Evolutionary conservation across 2,888 invertebrate genomes (phyloP).

Genomic region (Leptinotarsa peninsularis): DNA sequence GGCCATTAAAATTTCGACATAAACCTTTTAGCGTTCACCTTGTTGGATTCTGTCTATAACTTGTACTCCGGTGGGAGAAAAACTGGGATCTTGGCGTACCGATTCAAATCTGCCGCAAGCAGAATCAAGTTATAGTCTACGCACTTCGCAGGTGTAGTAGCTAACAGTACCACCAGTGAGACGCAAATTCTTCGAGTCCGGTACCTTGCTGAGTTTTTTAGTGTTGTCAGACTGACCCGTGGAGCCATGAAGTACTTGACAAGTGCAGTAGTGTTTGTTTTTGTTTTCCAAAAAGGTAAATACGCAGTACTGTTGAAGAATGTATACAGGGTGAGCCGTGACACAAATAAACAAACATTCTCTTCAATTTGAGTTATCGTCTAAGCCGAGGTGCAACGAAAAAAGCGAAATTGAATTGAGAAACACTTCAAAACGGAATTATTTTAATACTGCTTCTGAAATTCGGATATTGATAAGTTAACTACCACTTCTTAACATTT

Average conservation of each 20-base stretch:
- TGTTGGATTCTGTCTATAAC: constrained; percentile 11
- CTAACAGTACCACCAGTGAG: background rate
- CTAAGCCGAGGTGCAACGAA: too few relatives aligned
- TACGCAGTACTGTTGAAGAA: background rate
- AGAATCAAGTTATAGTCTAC: constrained; percentile 7
- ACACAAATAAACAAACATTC: too few relatives aligned
- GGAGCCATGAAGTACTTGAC: constrained; percentile 11
- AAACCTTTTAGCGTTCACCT: constrained; percentile 26
- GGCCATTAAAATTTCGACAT: constrained; percentile 18
- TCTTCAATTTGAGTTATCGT: too few relatives aligned
- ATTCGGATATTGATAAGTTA: too few relatives aligned
- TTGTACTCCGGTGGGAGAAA: constrained; percentile 22
- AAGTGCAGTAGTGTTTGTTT: constrained; percentile 13
- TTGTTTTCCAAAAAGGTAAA: constrained; percentile 21
- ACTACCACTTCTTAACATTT: too few relatives aligned
- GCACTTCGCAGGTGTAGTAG: background rate
- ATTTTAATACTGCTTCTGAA: too few relatives aligned
- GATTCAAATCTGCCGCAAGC: constrained; percentile 17
- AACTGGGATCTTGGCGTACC: background rate
- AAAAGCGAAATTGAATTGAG: too few relatives aligned
- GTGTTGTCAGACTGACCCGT: background rate
- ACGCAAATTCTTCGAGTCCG: background rate
- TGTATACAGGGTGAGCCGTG: too few relatives aligned
- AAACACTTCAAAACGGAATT: too few relatives aligned
- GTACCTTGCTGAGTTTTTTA: background rate